Percentiles rank a stretch among this genome's conserved stretches.
Conservation (phyloP, 2,888 invertebrate species). For the Agrochola lychnidis region DNA sequence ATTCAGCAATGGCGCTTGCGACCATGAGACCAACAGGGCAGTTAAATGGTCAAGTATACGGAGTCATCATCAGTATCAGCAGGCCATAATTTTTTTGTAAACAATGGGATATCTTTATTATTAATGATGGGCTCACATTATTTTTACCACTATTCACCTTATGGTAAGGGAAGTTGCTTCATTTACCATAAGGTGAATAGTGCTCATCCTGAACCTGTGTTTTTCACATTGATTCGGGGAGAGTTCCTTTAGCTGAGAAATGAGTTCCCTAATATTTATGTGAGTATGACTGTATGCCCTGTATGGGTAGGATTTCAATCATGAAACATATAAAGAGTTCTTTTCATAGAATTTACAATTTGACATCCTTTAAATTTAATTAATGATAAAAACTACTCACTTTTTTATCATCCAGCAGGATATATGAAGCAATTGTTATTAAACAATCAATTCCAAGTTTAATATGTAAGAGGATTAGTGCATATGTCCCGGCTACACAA, state of each 20-base stretch:
- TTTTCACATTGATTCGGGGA: neutral
- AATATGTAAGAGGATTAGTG: constrained; percentile 71
- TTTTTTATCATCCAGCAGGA: constrained; percentile 72
- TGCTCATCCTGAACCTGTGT: too few species aligned
- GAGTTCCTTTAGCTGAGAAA: neutral
- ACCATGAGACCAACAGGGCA: neutral
- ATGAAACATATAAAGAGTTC: neutral
- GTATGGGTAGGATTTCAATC: neutral
- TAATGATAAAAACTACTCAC: constrained; percentile 71
- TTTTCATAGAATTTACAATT: neutral
- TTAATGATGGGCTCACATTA: neutral
- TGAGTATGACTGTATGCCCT: too few species aligned
- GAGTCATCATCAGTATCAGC: neutral
- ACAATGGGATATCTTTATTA: neutral
- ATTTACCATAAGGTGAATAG: too few species aligned
- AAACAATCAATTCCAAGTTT: constrained; percentile 72
- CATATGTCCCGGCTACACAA: constrained; percentile 65
- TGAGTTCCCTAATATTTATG: neutral
- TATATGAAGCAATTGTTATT: constrained; percentile 66
- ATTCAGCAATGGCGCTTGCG: neutral
- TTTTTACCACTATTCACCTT: neutral
- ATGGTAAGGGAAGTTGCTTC: too few species aligned
- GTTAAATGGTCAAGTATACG: neutral
- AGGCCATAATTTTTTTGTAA: neutral
- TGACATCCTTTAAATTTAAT: neutral